Percentiles rank a stretch among this genome's conserved stretches.
These are phyloP conservation scores for Poeciliopsis occidentalis DNA, from an alignment of 2,113 vertebrate species.

Conservation along the genomic window DNA sequence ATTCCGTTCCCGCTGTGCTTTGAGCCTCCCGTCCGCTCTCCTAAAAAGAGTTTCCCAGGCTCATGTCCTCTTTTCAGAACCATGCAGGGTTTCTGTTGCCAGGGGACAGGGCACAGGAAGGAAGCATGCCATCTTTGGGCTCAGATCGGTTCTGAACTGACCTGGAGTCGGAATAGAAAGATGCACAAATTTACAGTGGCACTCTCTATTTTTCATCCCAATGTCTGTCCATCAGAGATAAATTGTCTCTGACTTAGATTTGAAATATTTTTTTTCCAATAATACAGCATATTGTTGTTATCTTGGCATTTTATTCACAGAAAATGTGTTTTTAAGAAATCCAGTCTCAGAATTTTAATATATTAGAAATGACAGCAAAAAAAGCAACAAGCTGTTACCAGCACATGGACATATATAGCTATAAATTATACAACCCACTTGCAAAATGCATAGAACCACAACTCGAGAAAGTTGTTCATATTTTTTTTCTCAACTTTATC, in stretches of 20 bases:
- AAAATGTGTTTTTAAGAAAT: too few relatives aligned
- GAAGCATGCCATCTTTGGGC: conserved; percentile 66
- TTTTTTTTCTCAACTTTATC: neutral
- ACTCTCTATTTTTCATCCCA: neutral
- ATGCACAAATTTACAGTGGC: conserved; percentile 9
- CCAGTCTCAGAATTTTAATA: too few relatives aligned
- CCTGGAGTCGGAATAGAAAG: conserved; percentile 21
- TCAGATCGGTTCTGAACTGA: conserved; percentile 19
- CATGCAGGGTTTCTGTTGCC: conserved; percentile 73
- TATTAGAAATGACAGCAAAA: too few relatives aligned
- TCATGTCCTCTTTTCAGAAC: conserved; percentile 73
- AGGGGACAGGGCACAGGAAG: conserved; percentile 70
- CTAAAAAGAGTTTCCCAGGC: conserved; percentile 79
- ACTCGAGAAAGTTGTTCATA: neutral
- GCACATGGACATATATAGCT: too few relatives aligned
- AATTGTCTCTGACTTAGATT: neutral
- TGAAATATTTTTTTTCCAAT: neutral
- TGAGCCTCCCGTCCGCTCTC: conserved; percentile 55
- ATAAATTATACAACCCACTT: too few relatives aligned
- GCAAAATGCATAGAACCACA: too few relatives aligned
- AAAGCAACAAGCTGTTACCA: too few relatives aligned
- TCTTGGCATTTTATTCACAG: too few relatives aligned
- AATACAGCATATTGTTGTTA: too few relatives aligned
- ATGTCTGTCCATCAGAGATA: neutral
- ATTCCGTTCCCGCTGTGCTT: conserved; percentile 74